Conservation (phyloP, 2,113 vertebrate species). For the Nesospiza acunhae region DNA sequence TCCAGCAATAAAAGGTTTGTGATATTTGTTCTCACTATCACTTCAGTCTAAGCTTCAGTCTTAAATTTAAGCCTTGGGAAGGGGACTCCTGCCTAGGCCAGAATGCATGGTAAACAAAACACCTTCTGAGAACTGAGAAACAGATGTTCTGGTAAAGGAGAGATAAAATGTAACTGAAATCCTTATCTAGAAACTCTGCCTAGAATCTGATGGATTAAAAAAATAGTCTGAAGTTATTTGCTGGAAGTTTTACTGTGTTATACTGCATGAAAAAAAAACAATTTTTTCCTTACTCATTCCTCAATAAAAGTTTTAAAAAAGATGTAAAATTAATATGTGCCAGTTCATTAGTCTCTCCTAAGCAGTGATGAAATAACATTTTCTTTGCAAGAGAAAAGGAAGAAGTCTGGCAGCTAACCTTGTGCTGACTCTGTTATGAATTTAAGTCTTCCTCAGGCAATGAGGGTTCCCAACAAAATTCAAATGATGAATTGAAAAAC, state of each 20-base stretch:
- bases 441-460: background rate
- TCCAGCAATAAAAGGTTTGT: background rate
- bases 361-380: background rate
- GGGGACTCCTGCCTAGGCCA: background rate
- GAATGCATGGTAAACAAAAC: background rate
- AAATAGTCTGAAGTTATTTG: background rate
- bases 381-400: background rate
- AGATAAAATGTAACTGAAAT: background rate
- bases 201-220: background rate
- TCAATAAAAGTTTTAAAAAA: background rate
- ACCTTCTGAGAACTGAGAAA: background rate
- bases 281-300: background rate
- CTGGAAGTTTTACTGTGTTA: background rate
- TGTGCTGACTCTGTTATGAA: background rate
- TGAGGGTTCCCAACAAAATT: background rate
- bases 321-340: background rate
- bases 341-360: background rate
- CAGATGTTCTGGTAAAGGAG: background rate
- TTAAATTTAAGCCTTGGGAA: background rate
- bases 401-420: background rate
- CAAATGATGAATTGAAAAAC: accelerated
- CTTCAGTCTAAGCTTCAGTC: background rate
- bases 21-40: background rate
- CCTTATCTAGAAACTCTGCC: background rate
- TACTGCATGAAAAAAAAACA: background rate